phyloP scores from a whole-genome alignment of 2,113 vertebrate genomes.

The Centropus bengalensis region DNA sequence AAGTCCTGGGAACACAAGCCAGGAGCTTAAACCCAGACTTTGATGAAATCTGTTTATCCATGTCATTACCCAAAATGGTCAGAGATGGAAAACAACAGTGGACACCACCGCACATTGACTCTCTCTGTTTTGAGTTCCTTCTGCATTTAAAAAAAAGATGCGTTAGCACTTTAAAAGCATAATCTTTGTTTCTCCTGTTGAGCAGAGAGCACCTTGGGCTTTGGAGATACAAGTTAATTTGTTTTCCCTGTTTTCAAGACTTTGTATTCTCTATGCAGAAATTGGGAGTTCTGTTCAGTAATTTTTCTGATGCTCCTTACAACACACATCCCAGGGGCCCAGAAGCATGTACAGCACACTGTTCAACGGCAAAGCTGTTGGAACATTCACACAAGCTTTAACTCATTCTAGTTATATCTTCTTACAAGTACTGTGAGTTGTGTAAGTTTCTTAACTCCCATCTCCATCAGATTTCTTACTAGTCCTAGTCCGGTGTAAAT shows the following conservation, averaged over 20 bases:
- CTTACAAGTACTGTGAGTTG: background rate
- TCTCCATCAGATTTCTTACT: background rate
- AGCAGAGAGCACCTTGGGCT: background rate
- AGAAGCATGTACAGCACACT: background rate
- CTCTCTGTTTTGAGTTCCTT: background rate
- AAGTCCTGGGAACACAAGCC: background rate
- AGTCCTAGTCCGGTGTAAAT: background rate
- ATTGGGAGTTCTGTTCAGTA: background rate
- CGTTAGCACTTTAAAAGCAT: background rate
- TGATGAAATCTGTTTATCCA: slow-evolving; percentile 9
- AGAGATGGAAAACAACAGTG: background rate
- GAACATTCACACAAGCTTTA: background rate
- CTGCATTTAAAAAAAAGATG: background rate
- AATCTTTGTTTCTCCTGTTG: background rate
- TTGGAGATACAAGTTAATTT: background rate
- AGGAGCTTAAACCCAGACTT: slow-evolving; percentile 30
- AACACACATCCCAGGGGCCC: background rate
- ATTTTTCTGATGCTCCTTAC: background rate
- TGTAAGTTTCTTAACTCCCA: background rate
- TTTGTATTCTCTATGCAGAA: background rate
- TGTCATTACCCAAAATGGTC: slow-evolving; percentile 28
- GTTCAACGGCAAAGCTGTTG: background rate
- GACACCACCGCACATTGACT: background rate
- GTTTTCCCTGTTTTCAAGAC: background rate
- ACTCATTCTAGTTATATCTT: background rate